phyloP scores from a whole-genome alignment of 2,888 invertebrate genomes.

The Orthosia gothica region DNA sequence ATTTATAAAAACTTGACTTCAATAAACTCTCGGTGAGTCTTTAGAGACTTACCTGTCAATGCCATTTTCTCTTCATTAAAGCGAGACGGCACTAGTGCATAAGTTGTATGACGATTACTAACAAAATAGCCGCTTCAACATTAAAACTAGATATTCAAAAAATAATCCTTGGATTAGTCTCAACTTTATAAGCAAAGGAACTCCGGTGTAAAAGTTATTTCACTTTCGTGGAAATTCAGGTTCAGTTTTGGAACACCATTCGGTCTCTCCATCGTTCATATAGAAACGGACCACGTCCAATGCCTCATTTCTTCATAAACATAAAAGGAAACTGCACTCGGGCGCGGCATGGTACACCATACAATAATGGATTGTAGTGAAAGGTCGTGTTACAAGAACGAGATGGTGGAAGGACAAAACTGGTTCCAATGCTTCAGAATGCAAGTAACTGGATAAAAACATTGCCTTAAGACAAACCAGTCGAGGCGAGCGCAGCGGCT shows the following conservation, averaged over 20 bases:
- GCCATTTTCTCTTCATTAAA: slow-evolving; percentile 38
- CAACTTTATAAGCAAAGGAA: slow-evolving; percentile 26
- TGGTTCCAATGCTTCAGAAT: slow-evolving; percentile 90
- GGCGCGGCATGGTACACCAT: slow-evolving; percentile 74
- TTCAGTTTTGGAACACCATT: slow-evolving; percentile 65
- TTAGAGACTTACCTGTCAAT: slow-evolving; percentile 31
- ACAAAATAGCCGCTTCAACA: not conserved
- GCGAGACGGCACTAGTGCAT: slow-evolving; percentile 35
- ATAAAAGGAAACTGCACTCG: slow-evolving; percentile 63
- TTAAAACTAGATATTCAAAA: slow-evolving; percentile 1
- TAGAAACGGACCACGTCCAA: slow-evolving; percentile 69
- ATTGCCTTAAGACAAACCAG: slow-evolving; percentile 88
- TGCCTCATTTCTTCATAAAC: slow-evolving; percentile 70
- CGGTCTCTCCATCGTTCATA: slow-evolving; percentile 43
- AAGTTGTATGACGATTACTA: not conserved
- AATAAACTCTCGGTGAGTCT: slow-evolving; percentile 44
- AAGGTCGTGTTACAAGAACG: slow-evolving; percentile 85
- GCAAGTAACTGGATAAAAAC: slow-evolving; percentile 91
- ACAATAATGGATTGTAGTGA: slow-evolving; percentile 86
- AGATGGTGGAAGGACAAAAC: slow-evolving; percentile 86
- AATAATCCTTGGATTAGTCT: slow-evolving; percentile 18
- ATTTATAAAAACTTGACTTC: slow-evolving; percentile 45
- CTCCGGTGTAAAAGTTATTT: slow-evolving; percentile 67
- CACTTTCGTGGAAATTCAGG: slow-evolving; percentile 77
- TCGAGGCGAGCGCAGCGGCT: slow-evolving; percentile 75